A percentile compares a stretch with the other conserved stretches of the same genome.
Evolutionary conservation across 2,888 invertebrate genomes (phyloP).

Genomic region (Plemyria rubiginata): DNA sequence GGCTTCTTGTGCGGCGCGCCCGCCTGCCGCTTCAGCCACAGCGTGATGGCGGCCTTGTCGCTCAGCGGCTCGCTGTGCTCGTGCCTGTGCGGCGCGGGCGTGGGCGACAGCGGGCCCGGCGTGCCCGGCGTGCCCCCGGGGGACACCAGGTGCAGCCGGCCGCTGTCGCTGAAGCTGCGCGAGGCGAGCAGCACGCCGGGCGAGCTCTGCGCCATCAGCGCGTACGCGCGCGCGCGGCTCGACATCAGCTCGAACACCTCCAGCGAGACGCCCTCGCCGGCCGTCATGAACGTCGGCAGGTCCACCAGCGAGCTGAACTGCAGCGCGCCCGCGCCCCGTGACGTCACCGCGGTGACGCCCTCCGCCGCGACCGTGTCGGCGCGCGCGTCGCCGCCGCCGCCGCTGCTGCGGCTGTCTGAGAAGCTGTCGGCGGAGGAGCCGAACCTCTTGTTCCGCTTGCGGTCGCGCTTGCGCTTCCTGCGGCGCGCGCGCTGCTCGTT

Average conservation of each 20-base stretch:
- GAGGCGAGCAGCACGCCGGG: slow-evolving; percentile 89
- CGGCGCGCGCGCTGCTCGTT: slow-evolving; percentile 87
- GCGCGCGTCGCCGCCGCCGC: slow-evolving; percentile 21
- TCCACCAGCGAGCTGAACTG: slow-evolving; percentile 92
- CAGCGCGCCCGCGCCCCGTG: slow-evolving; percentile 68
- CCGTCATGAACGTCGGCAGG: slow-evolving; percentile 92
- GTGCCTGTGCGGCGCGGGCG: no score
- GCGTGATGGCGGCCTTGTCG: slow-evolving; percentile 80
- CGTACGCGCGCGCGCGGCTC: slow-evolving; percentile 88
- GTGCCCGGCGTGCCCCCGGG: slow-evolving; percentile 61
- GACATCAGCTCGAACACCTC: slow-evolving; percentile 91
- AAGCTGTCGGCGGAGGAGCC: slow-evolving; percentile 89
- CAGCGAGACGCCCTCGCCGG: slow-evolving; percentile 90
- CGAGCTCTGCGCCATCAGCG: slow-evolving; percentile 89
- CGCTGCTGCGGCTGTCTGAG: slow-evolving; percentile 88
- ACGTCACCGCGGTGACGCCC: background rate
- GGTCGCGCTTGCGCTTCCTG: slow-evolving; percentile 85
- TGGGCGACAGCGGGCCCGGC: slow-evolving; percentile 54
- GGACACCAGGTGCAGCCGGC: slow-evolving; percentile 72
- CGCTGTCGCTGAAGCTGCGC: slow-evolving; percentile 89
- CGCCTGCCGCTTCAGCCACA: slow-evolving; percentile 85
- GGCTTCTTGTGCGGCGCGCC: slow-evolving; percentile 76
- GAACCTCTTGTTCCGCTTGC: slow-evolving; percentile 82
- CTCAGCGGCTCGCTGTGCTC: no score
- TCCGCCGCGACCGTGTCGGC: slow-evolving; percentile 65